A percentile compares a stretch with the other conserved stretches of the same genome.
Conservation (phyloP, 2,888 invertebrate genomes). For the Sesia bembeciformis region DNA sequence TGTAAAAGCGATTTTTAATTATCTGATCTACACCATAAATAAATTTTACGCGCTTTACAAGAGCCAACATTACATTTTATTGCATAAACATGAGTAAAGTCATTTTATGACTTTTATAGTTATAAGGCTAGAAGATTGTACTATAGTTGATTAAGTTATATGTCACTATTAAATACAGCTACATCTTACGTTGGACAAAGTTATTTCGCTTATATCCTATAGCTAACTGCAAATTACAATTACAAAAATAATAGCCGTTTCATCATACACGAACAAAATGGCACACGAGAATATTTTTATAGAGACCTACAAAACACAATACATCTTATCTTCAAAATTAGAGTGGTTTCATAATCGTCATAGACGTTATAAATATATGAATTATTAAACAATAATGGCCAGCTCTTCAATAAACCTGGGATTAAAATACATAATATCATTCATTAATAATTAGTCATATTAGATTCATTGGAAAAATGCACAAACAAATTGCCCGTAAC, state of each 20-base stretch:
- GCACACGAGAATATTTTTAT: constrained; percentile 34
- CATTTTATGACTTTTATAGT: constrained; percentile 33
- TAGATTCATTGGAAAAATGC: background rate
- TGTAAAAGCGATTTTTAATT: too few species aligned
- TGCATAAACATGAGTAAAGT: constrained; percentile 14
- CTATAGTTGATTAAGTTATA: constrained; percentile 18
- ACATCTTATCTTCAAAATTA: background rate
- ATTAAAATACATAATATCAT: background rate
- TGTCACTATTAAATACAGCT: background rate
- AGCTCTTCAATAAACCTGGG: background rate
- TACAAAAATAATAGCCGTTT: constrained; percentile 23
- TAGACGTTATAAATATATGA: background rate
- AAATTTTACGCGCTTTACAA: constrained; percentile 4
- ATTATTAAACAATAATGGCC: background rate
- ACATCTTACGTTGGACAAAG: constrained; percentile 22
- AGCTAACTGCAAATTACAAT: constrained; percentile 14
- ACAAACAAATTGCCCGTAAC: background rate
- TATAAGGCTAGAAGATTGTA: constrained; percentile 61
- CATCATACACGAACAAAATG: constrained; percentile 37
- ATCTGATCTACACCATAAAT: background rate
- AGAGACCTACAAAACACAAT: background rate
- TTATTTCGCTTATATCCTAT: constrained; percentile 21
- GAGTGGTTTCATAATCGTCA: background rate
- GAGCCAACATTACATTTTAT: constrained; percentile 9
- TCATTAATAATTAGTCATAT: background rate